Evolutionary conservation across 2,113 vertebrate species (phyloP).

Genomic region (Tragelaphus buxtoni): DNA sequence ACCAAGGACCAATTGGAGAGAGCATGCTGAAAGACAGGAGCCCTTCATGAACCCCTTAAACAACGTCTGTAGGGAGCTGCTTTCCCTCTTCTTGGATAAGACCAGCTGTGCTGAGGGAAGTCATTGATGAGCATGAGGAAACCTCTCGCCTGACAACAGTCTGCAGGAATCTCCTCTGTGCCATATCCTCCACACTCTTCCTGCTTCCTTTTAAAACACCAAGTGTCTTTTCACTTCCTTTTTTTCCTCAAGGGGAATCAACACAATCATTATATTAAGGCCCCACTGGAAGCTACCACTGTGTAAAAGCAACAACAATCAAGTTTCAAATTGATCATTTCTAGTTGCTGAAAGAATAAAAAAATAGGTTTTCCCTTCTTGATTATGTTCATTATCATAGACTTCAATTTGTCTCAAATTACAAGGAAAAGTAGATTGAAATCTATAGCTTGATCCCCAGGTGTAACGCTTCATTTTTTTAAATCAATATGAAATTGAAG

Average conservation of each 20-base stretch:
- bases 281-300: not conserved
- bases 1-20: not conserved
- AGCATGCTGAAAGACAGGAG: not conserved
- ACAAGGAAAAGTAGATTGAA: conserved; percentile 54
- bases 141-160: not conserved
- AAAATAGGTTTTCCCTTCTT: not conserved
- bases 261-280: not conserved
- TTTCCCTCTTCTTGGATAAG: not conserved
- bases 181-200: fast-evolving
- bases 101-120: not conserved
- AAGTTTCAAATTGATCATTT: conserved; percentile 21
- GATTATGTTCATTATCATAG: conserved; percentile 38
- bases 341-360: conserved; percentile 19
- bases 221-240: not conserved
- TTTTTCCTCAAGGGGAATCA: not conserved
- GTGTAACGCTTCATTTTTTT: conserved; percentile 31
- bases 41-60: not conserved
- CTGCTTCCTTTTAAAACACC: not conserved
- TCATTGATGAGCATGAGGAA: not conserved
- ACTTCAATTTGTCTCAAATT: conserved; percentile 55
- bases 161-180: not conserved
- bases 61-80: not conserved
- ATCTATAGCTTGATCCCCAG: conserved; percentile 26
- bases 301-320: not conserved
- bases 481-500: conserved; percentile 69